These are phyloP conservation scores for Hylaea fasciaria DNA, from an alignment of 2,888 invertebrate genomes.

Conservation along the genomic window DNA sequence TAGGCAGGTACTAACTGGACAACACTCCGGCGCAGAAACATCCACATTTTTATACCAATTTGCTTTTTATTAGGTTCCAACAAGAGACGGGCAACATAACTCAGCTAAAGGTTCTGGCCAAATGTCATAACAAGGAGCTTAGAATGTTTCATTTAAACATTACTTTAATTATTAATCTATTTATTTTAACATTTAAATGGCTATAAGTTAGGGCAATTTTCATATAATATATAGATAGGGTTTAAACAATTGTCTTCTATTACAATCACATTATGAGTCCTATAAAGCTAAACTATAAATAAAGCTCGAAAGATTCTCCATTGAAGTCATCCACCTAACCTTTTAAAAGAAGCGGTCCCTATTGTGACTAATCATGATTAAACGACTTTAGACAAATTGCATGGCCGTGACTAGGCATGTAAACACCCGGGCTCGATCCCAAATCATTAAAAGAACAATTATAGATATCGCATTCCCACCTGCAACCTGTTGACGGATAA, in stretches of 20 bases:
- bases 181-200: no score
- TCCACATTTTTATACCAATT: conserved; percentile 77
- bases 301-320: conserved; percentile 64
- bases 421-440: conserved; percentile 73
- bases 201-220: no score
- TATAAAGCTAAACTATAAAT: not conserved
- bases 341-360: conserved; percentile 77
- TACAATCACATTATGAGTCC: not conserved
- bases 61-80: conserved; percentile 74
- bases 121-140: conserved; percentile 8
- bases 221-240: no score
- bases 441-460: conserved; percentile 85
- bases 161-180: no score
- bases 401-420: conserved; percentile 83
- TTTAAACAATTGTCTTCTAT: no score
- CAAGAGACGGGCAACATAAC: conserved; percentile 43
- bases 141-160: not conserved
- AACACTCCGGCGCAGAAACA: conserved; percentile 67
- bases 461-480: conserved; percentile 83
- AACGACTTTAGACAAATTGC: conserved; percentile 85
- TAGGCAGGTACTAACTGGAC: conserved; percentile 77
- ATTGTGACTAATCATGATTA: conserved; percentile 85
- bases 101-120: conserved; percentile 17
- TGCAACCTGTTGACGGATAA: conserved; percentile 81
- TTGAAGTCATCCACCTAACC: conserved; percentile 74